phyloP scores from a whole-genome alignment of 2,888 invertebrate species.

The Gerris lacustris region DNA sequence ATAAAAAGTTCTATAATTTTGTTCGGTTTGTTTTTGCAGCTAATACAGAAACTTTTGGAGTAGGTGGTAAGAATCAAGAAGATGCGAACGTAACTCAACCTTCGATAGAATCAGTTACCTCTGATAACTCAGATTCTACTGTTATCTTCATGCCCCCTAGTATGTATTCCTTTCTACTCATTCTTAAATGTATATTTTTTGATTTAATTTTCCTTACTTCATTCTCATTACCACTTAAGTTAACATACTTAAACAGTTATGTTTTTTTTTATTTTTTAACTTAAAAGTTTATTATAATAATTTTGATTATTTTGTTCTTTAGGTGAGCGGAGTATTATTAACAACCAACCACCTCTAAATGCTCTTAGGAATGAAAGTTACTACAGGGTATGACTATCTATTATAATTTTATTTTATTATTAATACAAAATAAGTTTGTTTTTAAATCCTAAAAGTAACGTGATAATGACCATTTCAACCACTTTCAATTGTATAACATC shows the following conservation, averaged over 20 bases:
- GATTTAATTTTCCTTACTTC: no score
- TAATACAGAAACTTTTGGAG: conserved; percentile 34
- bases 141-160: conserved; percentile 41
- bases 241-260: no score
- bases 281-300: no score
- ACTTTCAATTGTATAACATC: no score
- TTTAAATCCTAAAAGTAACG: no score
- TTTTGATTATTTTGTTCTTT: no score
- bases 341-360: conserved; percentile 36
- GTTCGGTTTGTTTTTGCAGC: conserved; percentile 15
- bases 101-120: conserved; percentile 38
- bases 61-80: conserved; percentile 22
- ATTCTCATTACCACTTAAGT: no score
- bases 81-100: conserved; percentile 33
- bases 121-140: conserved; percentile 43
- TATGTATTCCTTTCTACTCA: conserved; percentile 18
- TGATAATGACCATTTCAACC: no score
- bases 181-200: no score
- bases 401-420: not conserved
- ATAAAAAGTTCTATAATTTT: no score
- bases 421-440: no score
- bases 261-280: no score
- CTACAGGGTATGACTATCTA: conserved; percentile 51
- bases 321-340: not conserved
- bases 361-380: conserved; percentile 78